Evolutionary conservation across 2,797 vertebrate species (phyloP).

Genomic region (Lophotriccus pileatus): DNA sequence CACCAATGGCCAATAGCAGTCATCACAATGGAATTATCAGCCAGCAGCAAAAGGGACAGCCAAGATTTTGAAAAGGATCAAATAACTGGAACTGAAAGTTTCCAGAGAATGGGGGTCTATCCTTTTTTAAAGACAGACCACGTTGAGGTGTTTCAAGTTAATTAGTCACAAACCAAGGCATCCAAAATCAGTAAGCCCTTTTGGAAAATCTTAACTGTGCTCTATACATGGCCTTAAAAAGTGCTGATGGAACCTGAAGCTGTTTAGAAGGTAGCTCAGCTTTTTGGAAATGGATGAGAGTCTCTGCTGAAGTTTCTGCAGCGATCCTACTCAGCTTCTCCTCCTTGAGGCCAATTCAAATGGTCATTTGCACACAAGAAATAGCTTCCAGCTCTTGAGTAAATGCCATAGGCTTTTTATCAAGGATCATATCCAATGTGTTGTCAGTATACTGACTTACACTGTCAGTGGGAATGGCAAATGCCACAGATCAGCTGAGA

Average conservation of each 20-base stretch:
- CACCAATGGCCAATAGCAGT: not conserved
- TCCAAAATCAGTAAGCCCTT: not conserved
- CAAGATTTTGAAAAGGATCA: not conserved
- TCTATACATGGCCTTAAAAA: not conserved
- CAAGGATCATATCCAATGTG: not conserved
- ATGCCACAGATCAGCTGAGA: not conserved
- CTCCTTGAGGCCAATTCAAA: not conserved
- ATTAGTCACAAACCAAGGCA: not conserved
- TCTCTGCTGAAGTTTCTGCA: not conserved
- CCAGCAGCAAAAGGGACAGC: not conserved
- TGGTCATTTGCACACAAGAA: not conserved
- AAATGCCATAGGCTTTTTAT: not conserved
- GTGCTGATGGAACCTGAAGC: not conserved
- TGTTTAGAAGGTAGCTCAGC: not conserved
- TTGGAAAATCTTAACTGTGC: not conserved
- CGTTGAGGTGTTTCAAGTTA: not conserved
- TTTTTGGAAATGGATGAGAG: not conserved
- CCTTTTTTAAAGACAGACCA: not conserved
- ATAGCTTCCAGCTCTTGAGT: not conserved
- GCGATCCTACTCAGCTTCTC: not conserved
- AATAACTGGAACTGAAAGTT: not conserved
- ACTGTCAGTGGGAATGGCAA: not conserved
- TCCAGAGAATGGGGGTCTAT: not conserved
- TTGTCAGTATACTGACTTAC: not conserved
- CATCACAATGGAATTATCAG: not conserved